Evolutionary conservation across 2,113 vertebrate genomes (phyloP).

Genomic region (Hemiscyllium ocellatum): DNA sequence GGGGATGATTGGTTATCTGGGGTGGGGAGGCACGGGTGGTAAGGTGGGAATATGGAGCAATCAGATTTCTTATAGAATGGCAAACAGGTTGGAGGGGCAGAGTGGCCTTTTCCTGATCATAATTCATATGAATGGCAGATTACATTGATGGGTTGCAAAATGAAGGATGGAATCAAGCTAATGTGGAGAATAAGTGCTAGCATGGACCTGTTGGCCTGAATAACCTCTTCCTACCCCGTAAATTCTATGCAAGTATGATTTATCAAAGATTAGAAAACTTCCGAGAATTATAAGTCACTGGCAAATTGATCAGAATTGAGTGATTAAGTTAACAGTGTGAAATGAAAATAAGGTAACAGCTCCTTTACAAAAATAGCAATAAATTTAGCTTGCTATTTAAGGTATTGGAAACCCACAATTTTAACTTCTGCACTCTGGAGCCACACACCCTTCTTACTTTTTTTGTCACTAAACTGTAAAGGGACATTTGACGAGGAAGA

Average conservation of each 20-base stretch:
- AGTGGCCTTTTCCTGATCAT: no score
- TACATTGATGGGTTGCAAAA: no score
- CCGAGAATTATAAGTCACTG: not conserved
- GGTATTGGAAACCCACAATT: not conserved
- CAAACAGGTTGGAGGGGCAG: no score
- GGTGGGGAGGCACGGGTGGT: no score
- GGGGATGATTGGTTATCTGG: no score
- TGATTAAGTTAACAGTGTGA: not conserved
- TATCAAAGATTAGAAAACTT: not conserved
- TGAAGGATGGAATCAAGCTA: not conserved
- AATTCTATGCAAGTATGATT: not conserved
- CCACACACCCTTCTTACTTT: not conserved
- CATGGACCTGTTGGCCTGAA: not conserved
- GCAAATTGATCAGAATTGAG: not conserved
- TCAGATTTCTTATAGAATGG: no score
- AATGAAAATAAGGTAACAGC: not conserved
- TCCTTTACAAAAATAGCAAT: not conserved
- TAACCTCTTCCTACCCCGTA: not conserved
- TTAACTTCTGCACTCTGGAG: not conserved
- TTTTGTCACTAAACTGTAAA: not conserved
- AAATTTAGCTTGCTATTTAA: not conserved
- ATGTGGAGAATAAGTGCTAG: not conserved
- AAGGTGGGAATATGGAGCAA: no score
- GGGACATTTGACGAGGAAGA: not conserved
- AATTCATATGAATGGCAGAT: no score